phyloP scores from a whole-genome alignment of 2,797 vertebrate genomes.

The Mastacembelus armatus region DNA sequence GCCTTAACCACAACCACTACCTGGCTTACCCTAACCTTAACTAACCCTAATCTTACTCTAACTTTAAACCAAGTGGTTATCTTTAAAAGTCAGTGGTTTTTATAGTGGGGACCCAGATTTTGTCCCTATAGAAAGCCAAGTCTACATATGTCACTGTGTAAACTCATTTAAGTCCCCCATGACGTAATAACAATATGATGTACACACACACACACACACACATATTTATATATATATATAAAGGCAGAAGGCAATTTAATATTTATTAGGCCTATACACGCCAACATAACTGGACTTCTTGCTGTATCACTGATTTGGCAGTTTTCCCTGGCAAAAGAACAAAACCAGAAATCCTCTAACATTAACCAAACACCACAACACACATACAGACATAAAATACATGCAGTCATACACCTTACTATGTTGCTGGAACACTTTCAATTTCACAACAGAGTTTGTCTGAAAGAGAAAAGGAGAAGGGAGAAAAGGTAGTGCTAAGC shows the following conservation, averaged over 20 bases:
- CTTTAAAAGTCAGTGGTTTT: too few species aligned
- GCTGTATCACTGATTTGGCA: constrained; percentile 70
- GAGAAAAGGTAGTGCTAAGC: constrained; percentile 34
- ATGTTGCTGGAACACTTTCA: constrained; percentile 46
- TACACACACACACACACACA: constrained; percentile 33
- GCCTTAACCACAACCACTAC: too few species aligned
- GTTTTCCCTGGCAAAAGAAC: constrained; percentile 76
- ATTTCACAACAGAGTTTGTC: constrained; percentile 50
- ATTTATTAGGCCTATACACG: constrained; percentile 50
- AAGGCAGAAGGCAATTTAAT: constrained; percentile 64
- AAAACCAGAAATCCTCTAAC: constrained; percentile 56
- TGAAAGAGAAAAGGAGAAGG: constrained; percentile 22
- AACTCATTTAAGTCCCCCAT: too few species aligned
- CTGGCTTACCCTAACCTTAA: too few species aligned
- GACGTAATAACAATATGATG: too few species aligned
- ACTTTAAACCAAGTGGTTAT: too few species aligned
- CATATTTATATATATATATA: too few species aligned
- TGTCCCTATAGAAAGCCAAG: too few species aligned
- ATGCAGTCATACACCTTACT: constrained; percentile 27
- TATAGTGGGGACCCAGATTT: too few species aligned
- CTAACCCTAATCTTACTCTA: too few species aligned
- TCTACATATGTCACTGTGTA: too few species aligned
- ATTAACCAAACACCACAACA: constrained; percentile 61
- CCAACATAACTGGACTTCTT: constrained; percentile 67
- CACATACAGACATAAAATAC: constrained; percentile 28